Evolutionary conservation across 2,113 vertebrate species (phyloP).

Genomic region (Lepus americanus): DNA sequence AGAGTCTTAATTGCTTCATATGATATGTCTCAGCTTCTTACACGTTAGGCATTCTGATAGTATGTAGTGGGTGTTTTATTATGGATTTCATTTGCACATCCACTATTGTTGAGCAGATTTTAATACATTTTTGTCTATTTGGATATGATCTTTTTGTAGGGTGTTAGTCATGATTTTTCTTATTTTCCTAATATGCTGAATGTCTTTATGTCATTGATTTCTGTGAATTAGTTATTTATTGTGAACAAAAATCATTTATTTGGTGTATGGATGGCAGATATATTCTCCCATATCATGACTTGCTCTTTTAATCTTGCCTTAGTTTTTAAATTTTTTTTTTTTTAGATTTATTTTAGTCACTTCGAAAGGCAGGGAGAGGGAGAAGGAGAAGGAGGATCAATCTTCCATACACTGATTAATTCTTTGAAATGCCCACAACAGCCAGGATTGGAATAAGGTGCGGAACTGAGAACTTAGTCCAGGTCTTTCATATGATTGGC

Average conservation of each 20-base stretch:
- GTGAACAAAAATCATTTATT: neutral
- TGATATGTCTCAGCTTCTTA: neutral
- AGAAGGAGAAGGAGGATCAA: too few relatives aligned
- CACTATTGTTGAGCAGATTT: neutral
- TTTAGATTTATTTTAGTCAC: too few relatives aligned
- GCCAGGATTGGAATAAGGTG: too few relatives aligned
- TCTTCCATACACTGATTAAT: too few relatives aligned
- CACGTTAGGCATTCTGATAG: neutral
- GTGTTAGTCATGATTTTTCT: neutral
- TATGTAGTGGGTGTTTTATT: neutral
- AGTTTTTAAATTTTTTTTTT: too few relatives aligned
- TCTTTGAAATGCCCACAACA: too few relatives aligned
- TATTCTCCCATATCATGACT: neutral
- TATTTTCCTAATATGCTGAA: neutral
- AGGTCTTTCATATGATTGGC: too few relatives aligned
- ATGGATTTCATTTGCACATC: neutral
- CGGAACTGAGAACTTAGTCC: too few relatives aligned
- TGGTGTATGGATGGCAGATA: neutral
- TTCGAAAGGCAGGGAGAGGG: too few relatives aligned
- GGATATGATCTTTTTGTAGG: neutral
- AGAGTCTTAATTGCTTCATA: neutral
- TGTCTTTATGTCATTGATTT: neutral
- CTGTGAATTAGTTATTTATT: constrained; percentile 20
- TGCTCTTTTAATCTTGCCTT: neutral
- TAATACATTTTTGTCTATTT: neutral